phyloP scores from a whole-genome alignment of 2,888 invertebrate genomes.

The Trissolcus brochymenae region DNA sequence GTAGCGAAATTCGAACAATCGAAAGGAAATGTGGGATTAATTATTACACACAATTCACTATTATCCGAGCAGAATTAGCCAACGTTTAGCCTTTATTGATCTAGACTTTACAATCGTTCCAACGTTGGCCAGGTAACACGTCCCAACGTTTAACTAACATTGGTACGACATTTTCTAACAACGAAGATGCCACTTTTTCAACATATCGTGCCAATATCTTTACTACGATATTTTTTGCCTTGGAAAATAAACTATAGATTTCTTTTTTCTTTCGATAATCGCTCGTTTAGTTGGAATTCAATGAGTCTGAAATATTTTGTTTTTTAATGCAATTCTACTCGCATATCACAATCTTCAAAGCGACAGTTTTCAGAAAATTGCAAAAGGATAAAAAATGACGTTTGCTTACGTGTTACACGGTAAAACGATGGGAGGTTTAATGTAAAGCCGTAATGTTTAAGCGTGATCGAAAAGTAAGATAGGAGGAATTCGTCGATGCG shows the following conservation, averaged over 20 bases:
- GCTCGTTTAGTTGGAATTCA: too few species aligned
- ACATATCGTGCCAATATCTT: too few species aligned
- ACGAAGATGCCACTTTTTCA: too few species aligned
- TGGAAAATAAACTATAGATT: too few species aligned
- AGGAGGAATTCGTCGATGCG: slow-evolving; percentile 46
- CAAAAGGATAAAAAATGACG: slow-evolving; percentile 29
- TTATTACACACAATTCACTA: slow-evolving; percentile 16
- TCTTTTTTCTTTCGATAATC: background rate
- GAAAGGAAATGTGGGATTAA: slow-evolving; percentile 34
- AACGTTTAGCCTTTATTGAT: too few species aligned
- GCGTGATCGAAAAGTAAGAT: slow-evolving; percentile 44
- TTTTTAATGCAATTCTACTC: too few species aligned
- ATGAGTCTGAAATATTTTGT: too few species aligned
- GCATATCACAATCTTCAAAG: too few species aligned
- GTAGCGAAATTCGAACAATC: slow-evolving; percentile 37
- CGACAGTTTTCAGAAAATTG: background rate
- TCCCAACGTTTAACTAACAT: too few species aligned
- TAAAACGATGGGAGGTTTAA: slow-evolving; percentile 8
- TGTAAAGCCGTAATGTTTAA: slow-evolving; percentile 45
- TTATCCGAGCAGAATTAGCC: background rate
- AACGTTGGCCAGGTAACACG: too few species aligned
- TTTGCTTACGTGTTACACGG: slow-evolving; percentile 32
- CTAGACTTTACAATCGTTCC: background rate
- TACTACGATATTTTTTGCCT: too few species aligned
- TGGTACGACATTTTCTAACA: too few species aligned